phyloP scores from a whole-genome alignment of 2,888 invertebrate genomes.

The Endotricha flammealis region DNA sequence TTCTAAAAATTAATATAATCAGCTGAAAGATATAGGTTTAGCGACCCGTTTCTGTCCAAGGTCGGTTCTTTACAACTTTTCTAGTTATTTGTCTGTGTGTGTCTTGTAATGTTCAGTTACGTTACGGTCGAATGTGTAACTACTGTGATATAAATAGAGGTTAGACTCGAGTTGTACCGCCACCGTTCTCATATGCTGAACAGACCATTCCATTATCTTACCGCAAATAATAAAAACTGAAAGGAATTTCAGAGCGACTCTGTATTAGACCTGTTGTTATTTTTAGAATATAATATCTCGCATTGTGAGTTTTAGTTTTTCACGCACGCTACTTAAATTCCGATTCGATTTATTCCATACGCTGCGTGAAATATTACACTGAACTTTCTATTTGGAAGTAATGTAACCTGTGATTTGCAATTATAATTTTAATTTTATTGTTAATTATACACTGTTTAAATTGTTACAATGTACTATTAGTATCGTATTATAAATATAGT shows the following conservation, averaged over 20 bases:
- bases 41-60: constrained; percentile 39
- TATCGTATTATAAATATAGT: constrained; percentile 2
- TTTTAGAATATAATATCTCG: constrained; percentile 13
- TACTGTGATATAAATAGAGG: constrained; percentile 64
- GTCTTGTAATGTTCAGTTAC: constrained; percentile 66
- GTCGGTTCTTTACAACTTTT: constrained; percentile 40
- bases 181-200: constrained; percentile 54
- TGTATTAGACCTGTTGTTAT: constrained; percentile 29
- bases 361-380: background rate
- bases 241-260: constrained; percentile 54
- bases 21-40: constrained; percentile 12
- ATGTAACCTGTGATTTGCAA: no score
- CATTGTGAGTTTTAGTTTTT: background rate
- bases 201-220: constrained; percentile 69
- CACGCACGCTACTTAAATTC: background rate
- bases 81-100: constrained; percentile 44
- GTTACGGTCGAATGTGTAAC: constrained; percentile 53
- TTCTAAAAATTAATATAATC: no score
- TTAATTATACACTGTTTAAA: background rate
- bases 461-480: background rate
- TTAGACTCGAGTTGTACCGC: constrained; percentile 56
- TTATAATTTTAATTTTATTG: no score
- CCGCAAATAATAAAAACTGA: constrained; percentile 68
- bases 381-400: no score
- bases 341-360: background rate